Base-by-base conservation (phyloP, 2,888 invertebrate genomes). In the Boloria euphrosyne region DNA sequence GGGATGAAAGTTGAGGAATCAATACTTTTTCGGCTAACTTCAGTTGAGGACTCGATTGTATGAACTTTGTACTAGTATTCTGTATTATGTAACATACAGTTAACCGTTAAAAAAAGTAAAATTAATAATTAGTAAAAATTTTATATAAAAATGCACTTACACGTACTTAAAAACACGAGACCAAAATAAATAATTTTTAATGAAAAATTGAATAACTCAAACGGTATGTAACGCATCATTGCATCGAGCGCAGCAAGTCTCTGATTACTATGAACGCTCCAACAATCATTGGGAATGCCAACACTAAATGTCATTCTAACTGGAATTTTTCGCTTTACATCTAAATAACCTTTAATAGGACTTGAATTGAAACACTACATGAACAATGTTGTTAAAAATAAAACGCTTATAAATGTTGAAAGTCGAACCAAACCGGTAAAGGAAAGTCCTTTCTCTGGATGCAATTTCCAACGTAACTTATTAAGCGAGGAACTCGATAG, bases 261-360 rank as follows among this genome's bases (percentile, higher is more conserved):
- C 66, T 57, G 57, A 66, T 66, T 66, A 62, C 61, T 62, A 61
- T 52, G 50, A 62, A 66, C 66, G 66, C 61, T 62, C 18, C 49
- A 67, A 62, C 58, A 62, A 67, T 54, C 62, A 58, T 53, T 22
- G 47, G 46, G 62, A 62, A 67, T 62, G 66, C 49, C 52, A 59
- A 62, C 47, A 50, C 53, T 44, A 66, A 67, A 62, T 58, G 62
- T 57, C 62, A 57, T 62, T 57, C 46, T 47, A 38, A 58, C 17
- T 52, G 47, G 51, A 52, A 59, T 59, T 59, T 58, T 65, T 58
- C 46, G 31, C 16, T 58, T 31, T 50, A 38, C 31, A 38, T 17
- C 13, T 50, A 49, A 60, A 60, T 17, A 6, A 49, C 16, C 47
- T 49, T 16, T 16, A 16, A n/a, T 16, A 38, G 7, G 7, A 38